Conservation (phyloP, 1,140 invertebrate species). For the Drosophila chauvacae region DNA sequence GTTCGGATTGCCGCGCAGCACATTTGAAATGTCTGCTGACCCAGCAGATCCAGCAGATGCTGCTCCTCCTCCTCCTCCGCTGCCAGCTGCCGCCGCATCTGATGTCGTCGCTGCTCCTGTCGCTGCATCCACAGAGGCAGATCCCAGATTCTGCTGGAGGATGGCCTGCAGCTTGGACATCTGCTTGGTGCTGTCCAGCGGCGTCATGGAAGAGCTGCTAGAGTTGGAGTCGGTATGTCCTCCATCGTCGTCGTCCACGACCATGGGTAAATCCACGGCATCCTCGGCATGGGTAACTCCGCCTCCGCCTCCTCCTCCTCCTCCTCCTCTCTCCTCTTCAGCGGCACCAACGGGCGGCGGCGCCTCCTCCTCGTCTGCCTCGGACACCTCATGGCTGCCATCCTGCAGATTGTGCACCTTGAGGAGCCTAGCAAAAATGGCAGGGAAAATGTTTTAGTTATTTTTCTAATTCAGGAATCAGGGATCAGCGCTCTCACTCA, state of each 20-base stretch:
- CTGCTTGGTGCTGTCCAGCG: constrained; percentile 48
- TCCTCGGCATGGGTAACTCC: constrained; percentile 3
- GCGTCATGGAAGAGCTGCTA: constrained; percentile 59
- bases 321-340: not conserved
- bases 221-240: constrained; percentile 71
- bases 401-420: constrained; percentile 89
- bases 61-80: too few relatives aligned
- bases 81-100: not conserved
- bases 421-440: constrained; percentile 86
- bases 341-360: not conserved
- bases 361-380: constrained; percentile 70
- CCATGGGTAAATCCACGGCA: constrained; percentile 58
- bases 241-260: constrained; percentile 63
- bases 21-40: constrained; percentile 81
- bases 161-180: constrained; percentile 81
- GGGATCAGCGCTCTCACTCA: constrained; percentile 54
- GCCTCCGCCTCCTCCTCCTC: too few relatives aligned
- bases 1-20: constrained; percentile 90
- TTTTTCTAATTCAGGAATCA: fast-evolving
- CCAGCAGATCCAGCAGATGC: constrained; percentile 18
- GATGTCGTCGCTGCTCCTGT: not conserved
- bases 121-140: not conserved
- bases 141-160: constrained; percentile 66
- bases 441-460: too few relatives aligned
- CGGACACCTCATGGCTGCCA: constrained; percentile 86